Evolutionary conservation across 2,888 invertebrate species (phyloP), one percentile per base, ranked within the genome.

Genomic region (Cyclophora punctaria): DNA sequence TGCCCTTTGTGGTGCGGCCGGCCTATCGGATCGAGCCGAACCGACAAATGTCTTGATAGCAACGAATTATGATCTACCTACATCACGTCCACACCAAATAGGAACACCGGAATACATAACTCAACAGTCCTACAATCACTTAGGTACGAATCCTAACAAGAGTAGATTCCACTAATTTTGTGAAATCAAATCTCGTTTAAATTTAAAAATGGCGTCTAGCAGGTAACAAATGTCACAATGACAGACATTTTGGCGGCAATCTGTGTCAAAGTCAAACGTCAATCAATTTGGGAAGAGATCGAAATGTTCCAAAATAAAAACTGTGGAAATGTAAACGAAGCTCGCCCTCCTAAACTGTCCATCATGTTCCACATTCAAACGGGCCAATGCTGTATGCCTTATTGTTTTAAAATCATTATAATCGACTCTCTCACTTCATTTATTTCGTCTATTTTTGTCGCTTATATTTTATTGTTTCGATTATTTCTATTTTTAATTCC

Each of bases 361-460:
- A 75, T 83, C 83, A 84, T 77, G 71, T 80, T 80, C 78, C 77
- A 76, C 78, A 85, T 83, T 85, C 84, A 83, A 84, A 84, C 34
- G 68, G 68, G 64, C 74, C 75, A 71, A 75, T 73, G 75, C 60
- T 81, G 83, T 84, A 86, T 81, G 76, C 68, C 59, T 78, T 75
- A 85, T 87, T 86, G 87, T 87, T 87, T 86, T 85, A 83, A 79
- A 80, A 75, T 78, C 70, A 75, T 73, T 78, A 80, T 83, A 82
- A 85, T 86, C 80, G 83, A 75, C 71, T 82, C 78, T 84, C 83
- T 83, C 86, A 82, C 83, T 83, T 83, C 84, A 85, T 86, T 83
- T 80, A 80, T 77, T 78, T 72, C 70, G 71, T 77, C 77, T 65
- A 67, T 66, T 65, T 68, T 69, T 66, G 67, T 69, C 44, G 44